Evolutionary conservation across 2,113 vertebrate genomes (phyloP), one percentile per base, ranked within the genome.

Genomic region (Cyprinodon variegatus): DNA sequence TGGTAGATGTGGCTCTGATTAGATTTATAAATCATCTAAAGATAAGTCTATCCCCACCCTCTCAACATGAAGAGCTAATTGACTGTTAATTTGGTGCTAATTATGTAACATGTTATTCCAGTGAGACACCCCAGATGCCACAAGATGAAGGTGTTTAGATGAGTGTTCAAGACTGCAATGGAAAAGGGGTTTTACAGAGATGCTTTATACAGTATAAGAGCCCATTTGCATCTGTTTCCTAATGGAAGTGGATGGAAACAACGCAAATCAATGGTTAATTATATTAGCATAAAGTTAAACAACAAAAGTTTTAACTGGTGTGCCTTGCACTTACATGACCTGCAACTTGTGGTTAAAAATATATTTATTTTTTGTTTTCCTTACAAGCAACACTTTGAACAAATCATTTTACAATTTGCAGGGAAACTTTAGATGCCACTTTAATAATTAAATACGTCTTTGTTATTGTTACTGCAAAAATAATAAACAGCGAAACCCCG

Each of bases 61-160:
- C 83, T 83, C 84, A 84, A 92, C 88, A 89, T 71, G 17, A 48
- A 66, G 80, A 76, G 81, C 89, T 93, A 92, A 93, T 89, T 90
- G 91, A 92, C 86, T 91, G 91, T 90, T 93, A 93, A 94, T 93
- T 93, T 90, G 90, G 88, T 90, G 90, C 91, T 93, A 94, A 94
- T 92, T 88, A 92, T 81, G 89, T 89, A 91, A 90, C 88, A 84
- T 78, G 88, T 86, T 76, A 88, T 88, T 84, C 86, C 85, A 87
- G 82, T 43, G 89, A 88, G 88, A 83, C 78, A 46, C 84, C 84
- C 87, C 91, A 93, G 91, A 94, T 92, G 91, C 81, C 80, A 87
- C 48, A 68, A 91, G 82, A 87, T 29, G 72, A 77, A 86, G 75
- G 79, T 64, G 66, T 29, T 72, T 66, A 79, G 77, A 88, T 78